Base-by-base conservation (phyloP, 2,113 vertebrate species). In the Gymnorhina tibicen region DNA sequence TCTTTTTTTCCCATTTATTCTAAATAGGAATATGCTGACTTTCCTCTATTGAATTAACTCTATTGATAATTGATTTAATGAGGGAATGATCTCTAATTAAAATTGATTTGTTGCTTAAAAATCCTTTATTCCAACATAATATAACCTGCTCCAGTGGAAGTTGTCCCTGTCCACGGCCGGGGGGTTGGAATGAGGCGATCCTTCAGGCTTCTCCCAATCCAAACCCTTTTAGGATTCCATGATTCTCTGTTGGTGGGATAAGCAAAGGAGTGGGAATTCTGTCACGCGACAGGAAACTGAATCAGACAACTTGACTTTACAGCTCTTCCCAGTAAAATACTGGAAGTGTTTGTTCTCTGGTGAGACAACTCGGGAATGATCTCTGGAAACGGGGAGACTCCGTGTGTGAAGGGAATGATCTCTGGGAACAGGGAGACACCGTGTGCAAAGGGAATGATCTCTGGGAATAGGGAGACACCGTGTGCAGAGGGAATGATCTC, bases 151-250 rank as follows among this genome's bases (percentile, higher is more conserved):
- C 17, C 27, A 26, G 30, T 22, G n/a, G 41, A 47, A 68, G 8
- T 1, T 27, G 16, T 7, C 47, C 46, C 16, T 47, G n/a, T 11
- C 30, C 21, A 9, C 9, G 62, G 6, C 30, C 30, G 17, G 13
- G 60, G 6, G 23, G 1, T 12, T 62, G 70, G n/a, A 55, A 53
- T 6, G 69, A 19, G 17, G 11, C 18, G 41, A 39, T 62, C 53
- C n/a, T 7, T 22, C 10, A 55, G 4, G 3, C 9, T 1, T 4
- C 18, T 76, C 33, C 53, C 26, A 62, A 0, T 30, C 46, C n/a
- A 75, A 76, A 32, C 4, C 6, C 3, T 33, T 55, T 49, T 6
- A 32, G 26, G 6, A 63, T 60, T 79, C 47, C 1, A 0, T 4
- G 39, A 47, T 55, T 53, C 27, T 13, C 9, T 46, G 12, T n/a